phyloP scores from a whole-genome alignment of 2,888 invertebrate species.

The Cyrtodaria siliqua region DNA sequence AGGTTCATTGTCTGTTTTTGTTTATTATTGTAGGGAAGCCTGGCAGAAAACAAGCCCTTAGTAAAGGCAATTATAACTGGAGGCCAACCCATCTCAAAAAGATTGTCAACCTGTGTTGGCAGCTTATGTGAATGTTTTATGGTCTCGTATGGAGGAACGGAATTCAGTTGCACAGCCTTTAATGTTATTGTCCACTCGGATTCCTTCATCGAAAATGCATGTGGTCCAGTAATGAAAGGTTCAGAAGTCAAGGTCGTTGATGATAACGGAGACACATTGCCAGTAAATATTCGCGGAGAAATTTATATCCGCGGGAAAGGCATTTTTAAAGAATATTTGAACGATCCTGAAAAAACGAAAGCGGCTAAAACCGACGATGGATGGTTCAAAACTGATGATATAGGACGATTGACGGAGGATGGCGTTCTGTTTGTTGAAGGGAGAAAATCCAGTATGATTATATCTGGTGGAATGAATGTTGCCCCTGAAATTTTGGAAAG shows the following conservation, averaged over 20 bases:
- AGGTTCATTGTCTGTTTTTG: no score
- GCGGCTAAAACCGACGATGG: conserved; percentile 7
- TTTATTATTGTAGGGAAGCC: no score
- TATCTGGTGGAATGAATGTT: conserved; percentile 41
- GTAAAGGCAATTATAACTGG: conserved; percentile 13
- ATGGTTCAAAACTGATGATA: conserved; percentile 23
- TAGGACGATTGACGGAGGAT: not conserved
- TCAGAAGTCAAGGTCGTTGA: not conserved
- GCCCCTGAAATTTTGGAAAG: conserved; percentile 35
- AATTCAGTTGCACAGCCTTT: not conserved
- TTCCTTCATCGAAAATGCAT: not conserved
- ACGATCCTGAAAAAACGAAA: conserved; percentile 17
- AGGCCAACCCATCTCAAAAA: conserved; percentile 15
- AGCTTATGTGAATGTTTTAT: conserved; percentile 1
- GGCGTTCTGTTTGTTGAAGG: no score
- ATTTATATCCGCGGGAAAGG: not conserved
- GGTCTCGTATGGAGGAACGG: conserved; percentile 13
- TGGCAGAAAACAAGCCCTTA: no score
- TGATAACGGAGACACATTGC: not conserved
- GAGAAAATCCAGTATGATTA: no score
- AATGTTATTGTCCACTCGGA: not conserved
- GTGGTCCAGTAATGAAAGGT: not conserved
- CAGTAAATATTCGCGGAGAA: conserved; percentile 10
- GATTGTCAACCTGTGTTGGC: conserved; percentile 1
- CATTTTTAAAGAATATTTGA: conserved; percentile 11